Evolutionary conservation across 2,113 vertebrate genomes (phyloP).

Genomic region (Calyptommatus sinebrachiatus): DNA sequence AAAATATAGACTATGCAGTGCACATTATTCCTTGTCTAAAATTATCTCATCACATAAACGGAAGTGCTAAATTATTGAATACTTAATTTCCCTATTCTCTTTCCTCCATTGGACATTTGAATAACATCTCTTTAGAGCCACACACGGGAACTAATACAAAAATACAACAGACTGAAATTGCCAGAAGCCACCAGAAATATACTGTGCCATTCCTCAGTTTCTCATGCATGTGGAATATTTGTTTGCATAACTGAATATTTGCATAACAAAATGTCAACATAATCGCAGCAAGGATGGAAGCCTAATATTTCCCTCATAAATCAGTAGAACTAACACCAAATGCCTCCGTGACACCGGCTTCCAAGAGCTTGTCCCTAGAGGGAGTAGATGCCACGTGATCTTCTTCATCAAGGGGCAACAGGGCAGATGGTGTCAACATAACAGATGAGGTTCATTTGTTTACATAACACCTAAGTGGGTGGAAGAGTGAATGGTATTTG

Average conservation of each 20-base stretch:
- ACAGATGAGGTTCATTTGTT: slow-evolving; percentile 15
- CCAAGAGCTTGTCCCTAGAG: background rate
- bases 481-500: background rate
- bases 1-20: background rate
- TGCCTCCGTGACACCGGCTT: slow-evolving; percentile 2
- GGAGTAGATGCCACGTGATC: background rate
- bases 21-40: slow-evolving; percentile 19
- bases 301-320: slow-evolving; percentile 14
- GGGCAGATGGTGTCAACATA: background rate
- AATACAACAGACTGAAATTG: background rate
- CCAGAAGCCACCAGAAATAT: slow-evolving; percentile 15
- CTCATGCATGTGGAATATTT: slow-evolving; percentile 16
- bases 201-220: slow-evolving; percentile 2
- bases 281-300: slow-evolving; percentile 31
- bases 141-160: slow-evolving; percentile 2
- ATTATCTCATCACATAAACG: slow-evolving; percentile 16
- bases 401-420: background rate
- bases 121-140: background rate
- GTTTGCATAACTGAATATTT: background rate
- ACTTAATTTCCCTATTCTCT: slow-evolving; percentile 25
- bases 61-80: slow-evolving; percentile 48
- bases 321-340: slow-evolving; percentile 9
- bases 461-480: background rate
- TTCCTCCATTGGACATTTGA: slow-evolving; percentile 26
- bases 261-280: slow-evolving; percentile 18